These are phyloP conservation scores for Gymnoscelis rufifasciata DNA, from an alignment of 2,888 invertebrate species.

Conservation along the genomic window DNA sequence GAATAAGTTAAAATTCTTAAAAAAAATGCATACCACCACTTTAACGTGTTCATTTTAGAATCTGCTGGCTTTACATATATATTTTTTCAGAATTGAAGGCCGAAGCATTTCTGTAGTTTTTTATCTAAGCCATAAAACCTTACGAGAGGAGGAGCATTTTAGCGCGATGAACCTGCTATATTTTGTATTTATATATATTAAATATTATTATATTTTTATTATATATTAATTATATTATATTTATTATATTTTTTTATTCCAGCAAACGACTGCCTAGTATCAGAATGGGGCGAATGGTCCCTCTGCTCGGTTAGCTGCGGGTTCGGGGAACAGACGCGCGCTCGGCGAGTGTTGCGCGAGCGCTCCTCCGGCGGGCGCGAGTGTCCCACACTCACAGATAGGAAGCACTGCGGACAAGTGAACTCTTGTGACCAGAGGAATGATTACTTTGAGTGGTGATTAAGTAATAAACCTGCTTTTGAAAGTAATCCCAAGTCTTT, in stretches of 20 bases:
- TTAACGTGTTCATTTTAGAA: no score
- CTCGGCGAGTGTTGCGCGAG: conserved; percentile 84
- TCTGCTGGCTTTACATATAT: no score
- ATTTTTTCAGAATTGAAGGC: no score
- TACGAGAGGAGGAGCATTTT: no score
- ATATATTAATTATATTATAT: not conserved
- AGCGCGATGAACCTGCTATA: no score
- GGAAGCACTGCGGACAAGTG: conserved; percentile 57
- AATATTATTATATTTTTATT: not conserved
- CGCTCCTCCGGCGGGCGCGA: conserved; percentile 85
- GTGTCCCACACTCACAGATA: conserved; percentile 56
- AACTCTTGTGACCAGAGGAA: conserved; percentile 56
- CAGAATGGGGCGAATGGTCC: conserved; percentile 91
- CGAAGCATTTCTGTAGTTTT: no score
- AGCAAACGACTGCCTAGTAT: conserved; percentile 88
- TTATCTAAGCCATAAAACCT: no score
- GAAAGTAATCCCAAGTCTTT: no score
- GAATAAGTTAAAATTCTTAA: no score
- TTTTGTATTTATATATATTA: no score
- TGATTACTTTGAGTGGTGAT: conserved; percentile 66
- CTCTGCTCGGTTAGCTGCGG: conserved; percentile 92
- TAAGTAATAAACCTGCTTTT: not conserved
- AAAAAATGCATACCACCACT: no score
- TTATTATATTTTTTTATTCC: conserved; percentile 40
- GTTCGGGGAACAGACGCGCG: conserved; percentile 90